phyloP scores from a whole-genome alignment of 2,888 invertebrate species.

The Ceratothoa steindachneri region DNA sequence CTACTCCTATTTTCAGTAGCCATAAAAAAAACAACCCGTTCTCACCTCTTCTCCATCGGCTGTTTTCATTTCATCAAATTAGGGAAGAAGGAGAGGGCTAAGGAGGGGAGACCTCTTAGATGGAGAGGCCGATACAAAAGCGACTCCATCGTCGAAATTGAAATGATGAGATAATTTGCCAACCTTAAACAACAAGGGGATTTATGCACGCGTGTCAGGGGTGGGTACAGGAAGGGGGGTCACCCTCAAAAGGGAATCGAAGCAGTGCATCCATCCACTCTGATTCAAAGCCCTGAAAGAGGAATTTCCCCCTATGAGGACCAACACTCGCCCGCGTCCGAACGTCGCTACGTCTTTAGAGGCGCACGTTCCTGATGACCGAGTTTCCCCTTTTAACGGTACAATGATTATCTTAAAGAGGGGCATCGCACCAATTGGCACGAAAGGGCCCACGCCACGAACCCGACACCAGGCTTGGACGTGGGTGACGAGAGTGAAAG shows the following conservation, averaged over 20 bases:
- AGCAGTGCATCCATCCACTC: too few species aligned
- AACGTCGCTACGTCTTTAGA: neutral
- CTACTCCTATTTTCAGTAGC: too few species aligned
- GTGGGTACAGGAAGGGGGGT: neutral
- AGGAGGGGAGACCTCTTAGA: too few species aligned
- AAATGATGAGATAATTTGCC: neutral
- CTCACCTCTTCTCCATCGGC: too few species aligned
- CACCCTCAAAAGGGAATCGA: too few species aligned
- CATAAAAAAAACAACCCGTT: too few species aligned
- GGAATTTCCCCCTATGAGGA: neutral
- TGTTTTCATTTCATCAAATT: too few species aligned
- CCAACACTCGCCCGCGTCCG: neutral
- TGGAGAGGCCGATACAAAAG: neutral
- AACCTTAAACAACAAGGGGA: neutral
- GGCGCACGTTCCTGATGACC: neutral
- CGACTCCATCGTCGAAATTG: neutral
- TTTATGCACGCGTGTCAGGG: neutral
- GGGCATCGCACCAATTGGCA: neutral
- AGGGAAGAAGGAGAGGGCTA: too few species aligned
- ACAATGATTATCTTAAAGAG: neutral
- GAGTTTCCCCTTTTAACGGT: neutral
- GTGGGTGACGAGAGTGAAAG: too few species aligned
- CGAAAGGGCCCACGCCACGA: neutral
- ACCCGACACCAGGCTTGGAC: too few species aligned
- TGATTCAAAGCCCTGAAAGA: neutral